These are phyloP conservation scores for Sphenodon punctatus DNA, from an alignment of 2,797 vertebrate genomes.

Conservation along the genomic window DNA sequence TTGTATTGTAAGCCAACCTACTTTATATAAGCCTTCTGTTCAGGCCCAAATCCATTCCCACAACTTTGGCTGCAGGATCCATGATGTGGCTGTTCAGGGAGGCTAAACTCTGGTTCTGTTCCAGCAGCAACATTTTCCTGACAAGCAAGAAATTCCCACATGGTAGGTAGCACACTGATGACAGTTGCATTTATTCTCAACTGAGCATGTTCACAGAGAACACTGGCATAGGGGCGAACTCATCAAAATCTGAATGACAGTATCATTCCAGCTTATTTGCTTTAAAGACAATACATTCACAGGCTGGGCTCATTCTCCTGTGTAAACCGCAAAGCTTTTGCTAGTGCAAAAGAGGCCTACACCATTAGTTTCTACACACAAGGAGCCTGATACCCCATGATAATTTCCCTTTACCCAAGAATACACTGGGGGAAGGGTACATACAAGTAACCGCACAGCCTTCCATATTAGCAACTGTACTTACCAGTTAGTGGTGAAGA, in stretches of 20 bases:
- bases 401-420: no score
- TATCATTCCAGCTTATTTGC: background rate
- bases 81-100: background rate
- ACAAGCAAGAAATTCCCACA: background rate
- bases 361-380: background rate
- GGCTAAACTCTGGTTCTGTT: background rate
- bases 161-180: background rate
- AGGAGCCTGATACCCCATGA: no score
- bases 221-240: background rate
- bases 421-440: no score
- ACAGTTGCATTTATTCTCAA: background rate
- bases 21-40: background rate
- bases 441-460: no score
- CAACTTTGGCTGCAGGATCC: background rate
- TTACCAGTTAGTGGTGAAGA: no score
- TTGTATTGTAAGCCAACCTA: no score
- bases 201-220: background rate
- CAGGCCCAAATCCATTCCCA: background rate
- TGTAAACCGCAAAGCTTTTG: background rate
- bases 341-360: background rate
- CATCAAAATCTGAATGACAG: accelerated
- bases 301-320: no score
- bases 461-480: no score
- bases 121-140: accelerated
- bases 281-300: background rate